Conservation (phyloP, 2,113 vertebrate genomes). For the Hippocampus mohnikei region DNA sequence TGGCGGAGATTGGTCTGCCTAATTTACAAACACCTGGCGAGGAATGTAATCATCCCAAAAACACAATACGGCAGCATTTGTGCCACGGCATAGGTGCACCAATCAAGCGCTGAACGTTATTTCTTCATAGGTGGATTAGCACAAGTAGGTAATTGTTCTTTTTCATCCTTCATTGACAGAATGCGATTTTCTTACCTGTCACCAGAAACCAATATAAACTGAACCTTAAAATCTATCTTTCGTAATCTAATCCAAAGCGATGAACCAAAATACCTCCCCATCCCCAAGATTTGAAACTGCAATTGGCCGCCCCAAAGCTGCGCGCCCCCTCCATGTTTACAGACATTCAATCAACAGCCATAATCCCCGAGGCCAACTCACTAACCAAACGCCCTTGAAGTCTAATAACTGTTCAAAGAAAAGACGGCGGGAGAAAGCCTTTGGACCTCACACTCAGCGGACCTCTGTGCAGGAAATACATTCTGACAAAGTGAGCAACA, state of each 20-base stretch:
- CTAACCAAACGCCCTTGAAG: slow-evolving; percentile 59
- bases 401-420: slow-evolving; percentile 59
- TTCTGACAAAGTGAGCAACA: slow-evolving; percentile 26
- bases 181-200: not conserved
- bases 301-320: not conserved
- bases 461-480: slow-evolving; percentile 27
- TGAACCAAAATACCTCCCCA: not conserved
- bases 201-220: not conserved
- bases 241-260: not conserved
- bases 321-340: not conserved
- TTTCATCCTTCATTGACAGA: not conserved
- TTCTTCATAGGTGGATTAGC: not conserved
- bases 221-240: not conserved
- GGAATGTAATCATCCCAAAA: too few relatives aligned
- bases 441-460: slow-evolving; percentile 47
- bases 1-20: too few relatives aligned
- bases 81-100: not conserved
- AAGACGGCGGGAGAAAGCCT: slow-evolving; percentile 40
- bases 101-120: not conserved
- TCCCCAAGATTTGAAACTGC: not conserved
- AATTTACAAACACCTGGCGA: too few relatives aligned
- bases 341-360: slow-evolving; percentile 33
- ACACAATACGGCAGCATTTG: too few relatives aligned
- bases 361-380: slow-evolving; percentile 37
- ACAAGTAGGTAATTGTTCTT: too few relatives aligned